Percentiles rank a stretch among this genome's conserved stretches.
Conservation (phyloP, 2,113 vertebrate species). For the Zosterops japonicus region DNA sequence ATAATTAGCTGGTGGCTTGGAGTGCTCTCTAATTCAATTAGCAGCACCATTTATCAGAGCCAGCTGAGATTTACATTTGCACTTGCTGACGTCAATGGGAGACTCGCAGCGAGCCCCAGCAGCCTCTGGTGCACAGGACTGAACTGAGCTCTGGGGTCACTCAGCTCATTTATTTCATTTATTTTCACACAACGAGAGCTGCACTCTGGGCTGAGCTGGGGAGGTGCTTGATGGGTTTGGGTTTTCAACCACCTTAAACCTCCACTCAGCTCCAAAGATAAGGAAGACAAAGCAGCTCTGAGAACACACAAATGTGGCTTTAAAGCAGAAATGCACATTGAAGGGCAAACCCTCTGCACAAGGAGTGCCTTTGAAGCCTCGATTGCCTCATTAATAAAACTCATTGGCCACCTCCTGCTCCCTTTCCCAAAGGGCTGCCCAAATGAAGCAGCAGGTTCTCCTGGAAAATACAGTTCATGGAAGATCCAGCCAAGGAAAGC, state of each 20-base stretch:
- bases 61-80: constrained; percentile 68
- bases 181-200: constrained; percentile 26
- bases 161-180: neutral
- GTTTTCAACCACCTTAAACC: neutral
- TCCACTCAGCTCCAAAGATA: neutral
- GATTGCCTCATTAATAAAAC: neutral
- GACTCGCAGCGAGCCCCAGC: constrained; percentile 31
- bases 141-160: constrained; percentile 46
- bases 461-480: neutral
- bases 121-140: constrained; percentile 46
- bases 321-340: neutral
- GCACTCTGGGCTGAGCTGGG: neutral
- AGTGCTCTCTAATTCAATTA: constrained; percentile 81
- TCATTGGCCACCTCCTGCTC: neutral
- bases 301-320: neutral
- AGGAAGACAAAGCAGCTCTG: neutral
- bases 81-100: constrained; percentile 71
- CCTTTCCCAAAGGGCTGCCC: neutral
- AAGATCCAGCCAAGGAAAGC: neutral
- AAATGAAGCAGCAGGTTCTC: neutral
- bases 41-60: constrained; percentile 70
- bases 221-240: neutral
- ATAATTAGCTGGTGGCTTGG: constrained; percentile 72
- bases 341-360: neutral
- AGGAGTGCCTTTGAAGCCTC: neutral